Base-by-base conservation (phyloP, 2,113 vertebrate genomes). In the Enhydra lutris region DNA sequence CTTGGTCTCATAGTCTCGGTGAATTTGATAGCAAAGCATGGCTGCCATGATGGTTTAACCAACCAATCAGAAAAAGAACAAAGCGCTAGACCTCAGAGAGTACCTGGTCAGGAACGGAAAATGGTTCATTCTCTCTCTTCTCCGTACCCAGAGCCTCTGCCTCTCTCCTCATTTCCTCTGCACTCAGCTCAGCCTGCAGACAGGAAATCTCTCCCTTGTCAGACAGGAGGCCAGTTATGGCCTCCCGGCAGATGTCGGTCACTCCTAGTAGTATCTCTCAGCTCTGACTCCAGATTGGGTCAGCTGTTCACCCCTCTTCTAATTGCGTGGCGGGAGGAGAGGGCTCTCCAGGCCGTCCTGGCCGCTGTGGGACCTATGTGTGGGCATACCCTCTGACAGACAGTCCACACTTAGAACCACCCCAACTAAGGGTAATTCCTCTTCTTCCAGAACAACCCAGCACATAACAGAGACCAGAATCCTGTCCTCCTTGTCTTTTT, bases 41-140 rank as follows among this genome's bases (percentile, higher is more conserved):
- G 61, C 21, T 42, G 26, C 13, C 36, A 57, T 34, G 29, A 55
- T 31, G 31, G 9, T 24, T 59, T 80, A 57, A 76, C 36, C 63
- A 85, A n/a, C 26, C 52, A 94, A 39, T 23, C 36, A 23, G 42
- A 23, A 59, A 80, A 52, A 57, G 34, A 42, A 69, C 50, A 26
- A 47, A 87, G 63, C 63, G 4, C 42, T 47, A 3, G 65, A 29
- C 6, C 67, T 39, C 61, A 8, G 34, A 13, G 34, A 73, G 18
- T 2, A 29, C 17, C 61, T 0, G 3, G 26, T 4, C 73, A 31
- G 55, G 31, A 50, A 8, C 11, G 18, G 0, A 1, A 65, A 42
- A 15, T 0, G 1, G 47, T 20, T 17, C 1, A 31, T 31, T 36
- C 4, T 61, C 36, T 36, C 55, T 24, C 31, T n/a, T 13, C 13